These are phyloP conservation scores for Turritopsis rubra DNA, from an alignment of 30 jellyfish, hydroid and myxozoan species.

Conservation along the genomic window DNA sequence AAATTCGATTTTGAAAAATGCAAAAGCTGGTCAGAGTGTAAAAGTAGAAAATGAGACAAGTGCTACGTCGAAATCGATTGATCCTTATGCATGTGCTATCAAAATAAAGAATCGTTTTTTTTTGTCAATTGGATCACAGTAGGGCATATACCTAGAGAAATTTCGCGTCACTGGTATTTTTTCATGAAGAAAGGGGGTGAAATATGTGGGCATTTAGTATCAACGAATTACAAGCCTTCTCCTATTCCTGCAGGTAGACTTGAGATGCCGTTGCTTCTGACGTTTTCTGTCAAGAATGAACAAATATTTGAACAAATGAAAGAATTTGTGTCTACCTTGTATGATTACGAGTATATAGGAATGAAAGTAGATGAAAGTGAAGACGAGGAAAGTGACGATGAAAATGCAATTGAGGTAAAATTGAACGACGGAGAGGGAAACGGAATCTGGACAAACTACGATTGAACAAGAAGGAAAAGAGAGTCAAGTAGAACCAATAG, in stretches of 20 bases:
- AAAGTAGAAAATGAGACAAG: slow-evolving; percentile 1
- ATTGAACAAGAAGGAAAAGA: too few species aligned
- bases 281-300: too few species aligned
- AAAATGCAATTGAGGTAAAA: too few species aligned
- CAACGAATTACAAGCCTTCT: slow-evolving; percentile 1
- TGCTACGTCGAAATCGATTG: slow-evolving; percentile 3
- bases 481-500: too few species aligned
- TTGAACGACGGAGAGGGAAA: too few species aligned
- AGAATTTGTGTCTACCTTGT: too few species aligned
- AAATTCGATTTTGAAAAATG: not conserved
- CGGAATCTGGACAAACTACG: too few species aligned
- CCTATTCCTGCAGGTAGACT: not conserved
- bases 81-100: slow-evolving; percentile 14
- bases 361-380: too few species aligned
- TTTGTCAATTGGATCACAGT: not conserved
- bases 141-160: slow-evolving; percentile 9
- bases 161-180: not conserved
- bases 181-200: not conserved
- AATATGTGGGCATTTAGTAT: slow-evolving; percentile 2
- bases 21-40: not conserved
- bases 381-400: too few species aligned
- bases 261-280: not conserved
- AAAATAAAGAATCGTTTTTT: not conserved
- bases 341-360: too few species aligned
- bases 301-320: too few species aligned